Evolutionary conservation across 2,888 invertebrate genomes (phyloP).

Genomic region (Plemyria rubiginata): DNA sequence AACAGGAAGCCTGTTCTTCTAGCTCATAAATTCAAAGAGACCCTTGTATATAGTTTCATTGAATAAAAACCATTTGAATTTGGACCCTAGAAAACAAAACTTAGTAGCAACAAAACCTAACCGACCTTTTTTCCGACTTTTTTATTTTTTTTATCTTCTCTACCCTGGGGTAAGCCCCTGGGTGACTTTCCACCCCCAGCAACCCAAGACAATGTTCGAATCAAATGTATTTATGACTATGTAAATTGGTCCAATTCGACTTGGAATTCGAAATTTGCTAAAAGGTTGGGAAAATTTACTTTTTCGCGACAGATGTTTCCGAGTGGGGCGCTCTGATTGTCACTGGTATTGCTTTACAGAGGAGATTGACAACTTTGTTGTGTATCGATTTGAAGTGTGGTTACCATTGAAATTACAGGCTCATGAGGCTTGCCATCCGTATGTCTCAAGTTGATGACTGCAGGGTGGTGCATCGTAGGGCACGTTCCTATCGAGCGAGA

Average conservation of each 20-base stretch:
- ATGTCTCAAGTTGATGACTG: no score
- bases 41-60: no score
- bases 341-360: slow-evolving; percentile 42
- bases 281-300: slow-evolving; percentile 59
- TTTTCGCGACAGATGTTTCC: slow-evolving; percentile 61
- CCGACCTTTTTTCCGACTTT: slow-evolving; percentile 8
- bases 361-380: slow-evolving; percentile 31
- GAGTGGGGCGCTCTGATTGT: slow-evolving; percentile 52
- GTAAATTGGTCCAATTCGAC: slow-evolving; percentile 76
- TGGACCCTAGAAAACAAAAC: no score
- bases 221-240: slow-evolving; percentile 84
- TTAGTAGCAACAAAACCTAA: background rate
- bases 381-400: no score
- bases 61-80: no score
- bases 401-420: no score
- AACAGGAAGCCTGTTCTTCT: no score
- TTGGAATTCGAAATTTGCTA: slow-evolving; percentile 63
- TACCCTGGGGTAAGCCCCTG: slow-evolving; percentile 31
- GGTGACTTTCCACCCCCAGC: slow-evolving; percentile 44
- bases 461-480: no score
- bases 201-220: slow-evolving; percentile 60
- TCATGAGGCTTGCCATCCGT: no score
- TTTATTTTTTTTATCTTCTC: slow-evolving; percentile 7
- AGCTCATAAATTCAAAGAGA: no score
- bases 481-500: no score